phyloP scores from a whole-genome alignment of 1,140 invertebrate species.

The Ceratitis capitata region DNA sequence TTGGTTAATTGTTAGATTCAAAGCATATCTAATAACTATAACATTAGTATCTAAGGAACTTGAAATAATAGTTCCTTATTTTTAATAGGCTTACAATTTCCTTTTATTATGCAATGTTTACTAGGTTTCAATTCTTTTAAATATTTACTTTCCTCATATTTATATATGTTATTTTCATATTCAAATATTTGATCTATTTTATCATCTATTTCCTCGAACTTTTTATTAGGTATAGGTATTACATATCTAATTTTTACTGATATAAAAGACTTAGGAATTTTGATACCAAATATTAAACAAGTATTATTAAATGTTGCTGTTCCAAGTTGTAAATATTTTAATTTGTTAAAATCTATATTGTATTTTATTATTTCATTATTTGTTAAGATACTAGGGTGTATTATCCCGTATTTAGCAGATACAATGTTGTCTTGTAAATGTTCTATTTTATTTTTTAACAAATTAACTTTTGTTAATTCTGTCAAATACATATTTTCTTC shows the following conservation, averaged over 20 bases:
- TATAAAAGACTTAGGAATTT: background rate
- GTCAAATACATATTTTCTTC: background rate
- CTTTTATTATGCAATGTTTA: too few species aligned
- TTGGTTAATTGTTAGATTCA: too few species aligned
- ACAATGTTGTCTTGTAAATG: background rate
- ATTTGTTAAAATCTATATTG: background rate
- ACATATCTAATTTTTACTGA: background rate
- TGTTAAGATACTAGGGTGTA: background rate
- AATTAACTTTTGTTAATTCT: too few species aligned
- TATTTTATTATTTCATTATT: background rate
- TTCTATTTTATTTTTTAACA: background rate
- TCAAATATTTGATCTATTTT: too few species aligned
- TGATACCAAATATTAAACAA: background rate
- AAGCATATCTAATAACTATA: too few species aligned
- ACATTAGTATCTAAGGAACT: too few species aligned
- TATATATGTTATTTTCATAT: too few species aligned
- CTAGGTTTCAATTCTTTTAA: too few species aligned
- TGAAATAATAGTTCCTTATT: too few species aligned
- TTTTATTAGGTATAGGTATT: background rate
- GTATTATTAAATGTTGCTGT: background rate
- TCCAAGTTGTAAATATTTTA: background rate
- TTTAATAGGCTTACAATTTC: too few species aligned
- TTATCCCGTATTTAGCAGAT: background rate
- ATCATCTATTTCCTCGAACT: too few species aligned
- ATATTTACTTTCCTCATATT: too few species aligned